Base-by-base conservation (phyloP, 2,113 vertebrate genomes). In the Proterorhinus semilunaris region DNA sequence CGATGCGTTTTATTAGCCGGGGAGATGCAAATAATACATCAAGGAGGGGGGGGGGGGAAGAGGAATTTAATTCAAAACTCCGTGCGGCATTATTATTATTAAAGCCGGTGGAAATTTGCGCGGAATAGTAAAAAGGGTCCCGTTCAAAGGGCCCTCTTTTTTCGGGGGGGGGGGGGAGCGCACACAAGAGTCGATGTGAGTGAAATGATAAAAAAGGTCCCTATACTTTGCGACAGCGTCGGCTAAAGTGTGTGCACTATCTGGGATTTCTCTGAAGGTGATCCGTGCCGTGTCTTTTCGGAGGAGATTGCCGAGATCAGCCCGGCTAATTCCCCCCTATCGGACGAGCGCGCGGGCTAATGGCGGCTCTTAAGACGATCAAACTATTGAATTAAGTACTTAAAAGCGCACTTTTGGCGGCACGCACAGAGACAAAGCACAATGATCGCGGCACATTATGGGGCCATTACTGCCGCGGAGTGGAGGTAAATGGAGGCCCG, bases 11-110 rank as follows among this genome's bases (percentile, higher is more conserved):
- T 69, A 70, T 49, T 42, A 57, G 54, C 65, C 52, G 44, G 65
- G 45, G 27, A 50, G 70, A 84, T 80, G 69, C 67, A 74, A 77
- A 84, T 89, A 43, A 63, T 44, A 71, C 66, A 75, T 70, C 72
- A 62, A 27, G 21, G 50, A 36, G 27, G 4, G 27, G n/a, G 17
- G 21, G 42, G n/a, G n/a, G n/a, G n/a, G 52, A 58, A 70, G 79
- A 66, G 61, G 77, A 75, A 75, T 69, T 0, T 43, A 12, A 48
- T 44, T 57, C 9, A 3, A 7, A n/a, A 13, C 58, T 61, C 15
- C 44, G 58, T n/a, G 43, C 43, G 15, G 43, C 43, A 47, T 53
- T 7, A 53, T 53, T 53, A 16, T 15, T 53, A 53, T 21, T 51
- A 51, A 51, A 51, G 49, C 3, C 49, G 15, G 7, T 44, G 58